Evolutionary conservation across 1,140 invertebrate genomes (phyloP).

Genomic region (Eurytemora carolleeae): DNA sequence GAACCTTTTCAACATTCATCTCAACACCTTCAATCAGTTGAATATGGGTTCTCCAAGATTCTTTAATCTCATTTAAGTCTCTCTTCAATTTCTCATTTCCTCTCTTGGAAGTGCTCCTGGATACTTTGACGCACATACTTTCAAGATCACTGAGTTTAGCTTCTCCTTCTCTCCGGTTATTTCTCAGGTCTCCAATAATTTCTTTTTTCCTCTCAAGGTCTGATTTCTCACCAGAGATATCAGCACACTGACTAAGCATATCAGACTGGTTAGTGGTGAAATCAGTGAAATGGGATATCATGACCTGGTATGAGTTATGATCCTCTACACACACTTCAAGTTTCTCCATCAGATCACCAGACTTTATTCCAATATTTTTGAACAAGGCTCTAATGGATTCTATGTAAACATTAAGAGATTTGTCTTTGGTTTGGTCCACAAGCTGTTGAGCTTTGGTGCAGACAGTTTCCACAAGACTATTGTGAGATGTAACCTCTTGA

Average conservation of each 20-base stretch:
- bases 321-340: constrained; percentile 64
- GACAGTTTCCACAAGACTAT: constrained; percentile 64
- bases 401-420: constrained; percentile 58
- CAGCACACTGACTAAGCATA: constrained; percentile 34
- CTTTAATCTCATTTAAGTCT: constrained; percentile 38
- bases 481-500: constrained; percentile 82
- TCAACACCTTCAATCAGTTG: constrained; percentile 22
- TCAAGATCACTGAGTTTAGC: constrained; percentile 46
- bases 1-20: constrained; percentile 39
- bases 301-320: constrained; percentile 52
- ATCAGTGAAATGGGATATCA: constrained; percentile 48
- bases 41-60: constrained; percentile 16
- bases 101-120: constrained; percentile 56
- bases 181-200: constrained; percentile 41
- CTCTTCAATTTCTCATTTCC: constrained; percentile 47
- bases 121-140: constrained; percentile 41
- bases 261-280: constrained; percentile 55
- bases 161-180: constrained; percentile 45
- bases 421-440: constrained; percentile 69
- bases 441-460: constrained; percentile 75
- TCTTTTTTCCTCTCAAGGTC: constrained; percentile 52
- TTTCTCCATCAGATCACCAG: constrained; percentile 55
- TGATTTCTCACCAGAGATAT: constrained; percentile 53
- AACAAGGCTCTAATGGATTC: constrained; percentile 75
- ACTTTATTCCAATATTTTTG: constrained; percentile 63